Conservation (phyloP, 1,140 invertebrate genomes). For the Drosophila nasuta region DNA sequence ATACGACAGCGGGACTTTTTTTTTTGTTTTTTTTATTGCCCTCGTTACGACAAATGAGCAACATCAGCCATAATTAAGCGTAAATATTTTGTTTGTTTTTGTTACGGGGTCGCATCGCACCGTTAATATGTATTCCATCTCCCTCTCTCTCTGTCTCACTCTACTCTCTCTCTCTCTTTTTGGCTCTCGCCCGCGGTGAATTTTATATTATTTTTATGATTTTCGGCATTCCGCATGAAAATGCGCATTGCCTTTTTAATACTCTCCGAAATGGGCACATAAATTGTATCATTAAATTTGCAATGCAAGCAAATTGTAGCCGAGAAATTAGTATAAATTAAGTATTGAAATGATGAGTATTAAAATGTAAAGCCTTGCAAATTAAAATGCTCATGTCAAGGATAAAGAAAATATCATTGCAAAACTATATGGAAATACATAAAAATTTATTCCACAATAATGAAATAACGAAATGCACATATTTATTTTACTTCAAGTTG, state of each 20-base stretch:
- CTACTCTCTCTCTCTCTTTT: no score
- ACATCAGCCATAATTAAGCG: slow-evolving; percentile 33
- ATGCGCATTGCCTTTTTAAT: slow-evolving; percentile 31
- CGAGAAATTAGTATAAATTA: slow-evolving; percentile 4
- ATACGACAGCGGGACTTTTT: background rate
- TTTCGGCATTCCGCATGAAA: slow-evolving; percentile 24
- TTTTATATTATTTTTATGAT: slow-evolving; percentile 41
- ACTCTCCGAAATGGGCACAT: slow-evolving; percentile 15
- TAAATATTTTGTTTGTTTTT: slow-evolving; percentile 38
- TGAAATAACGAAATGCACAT: no score
- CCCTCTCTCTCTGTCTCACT: background rate
- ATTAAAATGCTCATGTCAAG: background rate
- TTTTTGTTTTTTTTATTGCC: slow-evolving; percentile 14
- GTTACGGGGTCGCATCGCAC: slow-evolving; percentile 10
- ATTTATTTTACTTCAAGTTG: no score
- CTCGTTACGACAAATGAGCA: slow-evolving; percentile 36
- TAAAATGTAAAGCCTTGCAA: background rate
- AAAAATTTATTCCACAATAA: no score
- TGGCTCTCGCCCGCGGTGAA: background rate
- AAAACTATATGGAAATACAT: no score
- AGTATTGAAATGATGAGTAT: background rate
- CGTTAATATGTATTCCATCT: slow-evolving; percentile 2
- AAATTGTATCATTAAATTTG: slow-evolving; percentile 4
- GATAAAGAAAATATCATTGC: no score
- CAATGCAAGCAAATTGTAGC: slow-evolving; percentile 2